Conservation (phyloP, 2,888 invertebrate species). For the Branchellion lobata region DNA sequence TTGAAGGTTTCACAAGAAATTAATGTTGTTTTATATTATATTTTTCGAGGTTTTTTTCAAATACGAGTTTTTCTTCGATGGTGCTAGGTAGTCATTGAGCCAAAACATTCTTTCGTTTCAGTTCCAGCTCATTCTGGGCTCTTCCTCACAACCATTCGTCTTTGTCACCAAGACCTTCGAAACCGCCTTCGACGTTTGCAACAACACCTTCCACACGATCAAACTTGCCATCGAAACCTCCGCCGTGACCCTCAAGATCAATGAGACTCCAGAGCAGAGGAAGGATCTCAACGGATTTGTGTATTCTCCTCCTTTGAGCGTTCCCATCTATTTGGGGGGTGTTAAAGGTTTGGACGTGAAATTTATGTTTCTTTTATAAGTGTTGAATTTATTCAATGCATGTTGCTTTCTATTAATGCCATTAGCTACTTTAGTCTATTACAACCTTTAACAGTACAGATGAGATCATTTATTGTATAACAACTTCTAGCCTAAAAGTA, state of each 20-base stretch:
- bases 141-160: conserved; percentile 26
- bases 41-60: too few species aligned
- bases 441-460: too few species aligned
- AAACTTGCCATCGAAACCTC: conserved; percentile 24
- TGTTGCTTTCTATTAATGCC: too few species aligned
- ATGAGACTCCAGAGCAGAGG: not conserved
- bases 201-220: conserved; percentile 43
- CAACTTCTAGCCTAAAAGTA: too few species aligned
- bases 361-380: too few species aligned
- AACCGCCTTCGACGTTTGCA: conserved; percentile 45
- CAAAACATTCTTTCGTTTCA: too few species aligned
- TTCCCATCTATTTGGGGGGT: conserved; percentile 45
- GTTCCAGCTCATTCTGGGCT: conserved; percentile 40
- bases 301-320: conserved; percentile 36
- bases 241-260: conserved; percentile 33
- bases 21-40: not conserved
- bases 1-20: not conserved
- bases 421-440: too few species aligned
- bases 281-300: conserved; percentile 32
- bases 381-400: too few species aligned
- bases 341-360: conserved; percentile 27
- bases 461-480: too few species aligned
- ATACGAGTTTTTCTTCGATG: too few species aligned
- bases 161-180: conserved; percentile 36
- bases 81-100: too few species aligned